A percentile compares a stretch with the other conserved stretches of the same genome.
Evolutionary conservation across 2,888 invertebrate species (phyloP).

Genomic region (Lepidochrysops patricia): DNA sequence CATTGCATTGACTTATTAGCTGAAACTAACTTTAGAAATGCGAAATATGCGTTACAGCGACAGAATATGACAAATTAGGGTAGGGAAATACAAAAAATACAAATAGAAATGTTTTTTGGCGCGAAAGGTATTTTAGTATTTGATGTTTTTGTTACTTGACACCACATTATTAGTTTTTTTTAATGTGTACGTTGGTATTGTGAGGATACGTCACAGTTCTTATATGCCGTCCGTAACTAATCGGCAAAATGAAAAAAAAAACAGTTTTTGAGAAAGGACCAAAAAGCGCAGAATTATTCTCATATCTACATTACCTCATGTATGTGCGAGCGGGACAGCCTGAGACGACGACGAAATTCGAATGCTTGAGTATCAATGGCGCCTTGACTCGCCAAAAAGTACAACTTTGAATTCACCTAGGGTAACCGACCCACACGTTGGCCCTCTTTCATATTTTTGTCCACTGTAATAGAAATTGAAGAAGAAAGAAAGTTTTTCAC

Average conservation of each 20-base stretch:
- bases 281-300: too few species aligned
- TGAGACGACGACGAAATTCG: too few species aligned
- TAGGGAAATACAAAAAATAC: not conserved
- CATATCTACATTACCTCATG: too few species aligned
- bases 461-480: too few species aligned
- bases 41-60: not conserved
- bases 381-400: too few species aligned
- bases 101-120: not conserved
- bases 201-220: too few species aligned
- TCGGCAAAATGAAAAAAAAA: not conserved
- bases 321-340: too few species aligned
- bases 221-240: conserved; percentile 7
- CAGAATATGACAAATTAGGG: conserved; percentile 10
- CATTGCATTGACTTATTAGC: conserved; percentile 5
- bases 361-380: too few species aligned
- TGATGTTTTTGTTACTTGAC: conserved; percentile 13
- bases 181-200: not conserved
- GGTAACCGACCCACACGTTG: too few species aligned
- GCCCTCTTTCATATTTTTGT: too few species aligned
- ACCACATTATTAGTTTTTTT: conserved; percentile 15
- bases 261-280: not conserved
- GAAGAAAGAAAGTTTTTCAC: too few species aligned
- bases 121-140: conserved; percentile 10
- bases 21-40: not conserved
- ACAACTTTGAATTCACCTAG: too few species aligned